Base-by-base conservation (phyloP, 2,113 vertebrate species). In the Spermophilus dauricus region DNA sequence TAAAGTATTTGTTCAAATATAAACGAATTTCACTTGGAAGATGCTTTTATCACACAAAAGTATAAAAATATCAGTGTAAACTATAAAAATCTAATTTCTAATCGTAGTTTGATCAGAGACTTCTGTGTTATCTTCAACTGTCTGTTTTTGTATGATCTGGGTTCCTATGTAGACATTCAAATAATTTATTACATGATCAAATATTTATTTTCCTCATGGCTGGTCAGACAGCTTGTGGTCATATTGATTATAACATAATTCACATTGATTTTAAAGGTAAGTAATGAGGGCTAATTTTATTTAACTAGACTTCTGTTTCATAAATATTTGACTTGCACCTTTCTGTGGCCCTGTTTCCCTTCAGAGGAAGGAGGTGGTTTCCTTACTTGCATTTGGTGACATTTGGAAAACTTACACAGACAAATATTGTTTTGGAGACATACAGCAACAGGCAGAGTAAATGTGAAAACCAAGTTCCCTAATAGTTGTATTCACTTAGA, bases 111-210 rank as follows among this genome's bases (percentile, higher is more conserved):
- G 48, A 91, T 93, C 72, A 81, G 76, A 42, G 17, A 69, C 63
- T 90, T 93, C 32, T 86, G 80, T 24, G 34, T 94, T 80, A 91
- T 69, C 70, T 90, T 96, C 34, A 95, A 69, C 37, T 80, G 20
- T 18, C 24, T 89, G 18, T 75, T 94, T 88, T 95, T 39, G 56
- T 32, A 85, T 53, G 86, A 58, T 73, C 61, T 90, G 75, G 37
- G 20, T 81, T 96, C 75, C 39, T 67, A 72, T 70, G 69, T 61
- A 94, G 95, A 89, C 22, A 87, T 92, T 73, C 61, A 96, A 91
- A 93, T 48, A 65, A 73, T 70, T 94, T 96, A 95, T 87, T 78
- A 94, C 69, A 93, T 91, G 63, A 91, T 85, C 78, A 95, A 95
- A 86, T 94, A 89, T 95, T 93, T 94, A 85, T 89, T 84, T 94